Base-by-base conservation (phyloP, 2,797 vertebrate species). In the Sebastes matsubarae region DNA sequence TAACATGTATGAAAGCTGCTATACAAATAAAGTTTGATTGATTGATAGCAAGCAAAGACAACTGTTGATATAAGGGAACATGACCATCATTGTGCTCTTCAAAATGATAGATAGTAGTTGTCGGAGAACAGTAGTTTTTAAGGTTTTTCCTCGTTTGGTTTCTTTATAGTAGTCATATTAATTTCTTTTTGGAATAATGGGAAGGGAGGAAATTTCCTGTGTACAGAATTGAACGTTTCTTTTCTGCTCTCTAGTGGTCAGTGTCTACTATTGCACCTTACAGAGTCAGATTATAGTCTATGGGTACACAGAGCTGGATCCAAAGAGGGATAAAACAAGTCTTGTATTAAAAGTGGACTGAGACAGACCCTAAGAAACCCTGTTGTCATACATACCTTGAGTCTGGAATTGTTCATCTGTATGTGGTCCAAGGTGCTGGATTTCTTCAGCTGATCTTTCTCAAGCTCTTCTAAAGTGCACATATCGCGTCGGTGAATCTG, bases 361-460 rank as follows among this genome's bases (percentile, higher is more conserved):
- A 34, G 1, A 25, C 32, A n/a, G 12, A 11, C 5, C 16, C 11
- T 14, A 22, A 72, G 13, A 12, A 18, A 24, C 14, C 9, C 10
- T 18, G 18, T 50, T 18, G 25, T 55, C 29, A 75, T 58, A 83
- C 84, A 25, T 95, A 96, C 98, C 96, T 98, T 99, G 65, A 98
- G 95, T 83, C 97, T 97, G 78, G 96, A 92, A 89, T 97, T 97
- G 95, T 88, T 96, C 90, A 94, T 97, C 93, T 98, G 97, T 8
- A 98, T 91, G 74, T 98, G 96, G 57, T 99, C 97, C 94, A 99
- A 94, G 80, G 97, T 96, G 82, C 97, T 98, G 84, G 92, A 94
- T 78, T 95, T 94, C 93, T 97, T 99, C 72, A 98, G 85, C 75
- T 98, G 96, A 57, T 97, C 97, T 1, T 87, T 96, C 93, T 99